These are phyloP conservation scores for Pelobates fuscus DNA, from an alignment of 2,113 vertebrate genomes.

Conservation along the genomic window DNA sequence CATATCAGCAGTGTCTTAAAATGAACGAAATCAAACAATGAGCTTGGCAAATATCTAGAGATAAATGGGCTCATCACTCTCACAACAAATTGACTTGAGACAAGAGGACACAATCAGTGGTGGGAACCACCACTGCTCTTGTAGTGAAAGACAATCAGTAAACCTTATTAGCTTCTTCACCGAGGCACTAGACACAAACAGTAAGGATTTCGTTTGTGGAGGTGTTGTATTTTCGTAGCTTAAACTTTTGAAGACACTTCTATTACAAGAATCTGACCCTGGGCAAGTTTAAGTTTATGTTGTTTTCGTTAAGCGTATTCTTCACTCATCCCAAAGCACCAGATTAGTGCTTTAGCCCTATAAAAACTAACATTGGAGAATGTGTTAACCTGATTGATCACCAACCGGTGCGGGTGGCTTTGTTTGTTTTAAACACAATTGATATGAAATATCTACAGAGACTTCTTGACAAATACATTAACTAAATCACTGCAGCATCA, in stretches of 20 bases:
- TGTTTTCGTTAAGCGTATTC: slow-evolving; percentile 67
- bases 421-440: not conserved
- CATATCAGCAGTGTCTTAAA: too few relatives aligned
- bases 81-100: too few relatives aligned
- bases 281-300: slow-evolving; percentile 67
- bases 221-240: slow-evolving; percentile 56
- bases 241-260: slow-evolving; percentile 58
- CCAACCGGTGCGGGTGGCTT: slow-evolving; percentile 53
- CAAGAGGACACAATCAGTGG: too few relatives aligned
- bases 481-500: not conserved
- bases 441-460: slow-evolving; percentile 23
- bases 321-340: slow-evolving; percentile 64
- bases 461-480: not conserved
- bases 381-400: slow-evolving; percentile 73
- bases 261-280: slow-evolving; percentile 74
- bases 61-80: too few relatives aligned
- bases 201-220: slow-evolving; percentile 52
- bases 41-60: too few relatives aligned
- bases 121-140: too few relatives aligned
- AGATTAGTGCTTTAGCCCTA: slow-evolving; percentile 81
- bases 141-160: too few relatives aligned
- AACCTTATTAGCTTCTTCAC: too few relatives aligned
- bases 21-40: too few relatives aligned
- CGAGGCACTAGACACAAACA: too few relatives aligned
- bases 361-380: slow-evolving; percentile 86